phyloP scores from a whole-genome alignment of 2,888 invertebrate species.

The Ryuthela nishihirai region DNA sequence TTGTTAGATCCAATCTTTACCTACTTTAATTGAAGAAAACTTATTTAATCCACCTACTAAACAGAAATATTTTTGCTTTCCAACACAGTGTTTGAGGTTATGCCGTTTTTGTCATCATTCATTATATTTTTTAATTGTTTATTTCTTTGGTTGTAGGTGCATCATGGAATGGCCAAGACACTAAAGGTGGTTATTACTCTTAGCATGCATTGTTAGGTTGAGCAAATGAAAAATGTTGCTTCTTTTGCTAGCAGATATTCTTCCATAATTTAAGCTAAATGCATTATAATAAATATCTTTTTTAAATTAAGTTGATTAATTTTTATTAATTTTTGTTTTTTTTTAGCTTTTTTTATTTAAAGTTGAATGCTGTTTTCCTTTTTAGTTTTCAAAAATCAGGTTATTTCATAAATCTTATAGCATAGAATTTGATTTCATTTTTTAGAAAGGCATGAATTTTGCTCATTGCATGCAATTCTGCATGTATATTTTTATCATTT shows the following conservation, averaged over 20 bases:
- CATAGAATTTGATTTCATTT: no score
- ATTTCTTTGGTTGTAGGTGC: slow-evolving; percentile 42
- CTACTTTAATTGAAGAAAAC: no score
- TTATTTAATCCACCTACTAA: no score
- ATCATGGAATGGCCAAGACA: slow-evolving; percentile 44
- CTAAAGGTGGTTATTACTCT: slow-evolving; percentile 41
- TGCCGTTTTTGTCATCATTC: no score
- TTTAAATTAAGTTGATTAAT: not conserved
- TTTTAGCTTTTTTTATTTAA: no score
- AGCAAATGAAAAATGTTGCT: not conserved
- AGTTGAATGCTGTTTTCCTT: no score
- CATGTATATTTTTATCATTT: not conserved
- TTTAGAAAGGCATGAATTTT: no score
- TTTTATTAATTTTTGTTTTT: not conserved
- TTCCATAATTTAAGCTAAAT: not conserved
- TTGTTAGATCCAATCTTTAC: no score
- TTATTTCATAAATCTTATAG: no score
- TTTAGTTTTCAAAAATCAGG: no score
- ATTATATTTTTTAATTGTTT: slow-evolving; percentile 17
- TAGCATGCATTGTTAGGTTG: slow-evolving; percentile 19
- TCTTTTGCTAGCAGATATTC: slow-evolving; percentile 18
- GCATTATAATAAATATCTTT: not conserved
- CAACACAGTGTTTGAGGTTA: no score
- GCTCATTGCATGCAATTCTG: not conserved
- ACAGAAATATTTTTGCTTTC: no score